phyloP scores from a whole-genome alignment of 37 sponge, comb jelly and placozoan genomes.

The Ianthella basta region DNA sequence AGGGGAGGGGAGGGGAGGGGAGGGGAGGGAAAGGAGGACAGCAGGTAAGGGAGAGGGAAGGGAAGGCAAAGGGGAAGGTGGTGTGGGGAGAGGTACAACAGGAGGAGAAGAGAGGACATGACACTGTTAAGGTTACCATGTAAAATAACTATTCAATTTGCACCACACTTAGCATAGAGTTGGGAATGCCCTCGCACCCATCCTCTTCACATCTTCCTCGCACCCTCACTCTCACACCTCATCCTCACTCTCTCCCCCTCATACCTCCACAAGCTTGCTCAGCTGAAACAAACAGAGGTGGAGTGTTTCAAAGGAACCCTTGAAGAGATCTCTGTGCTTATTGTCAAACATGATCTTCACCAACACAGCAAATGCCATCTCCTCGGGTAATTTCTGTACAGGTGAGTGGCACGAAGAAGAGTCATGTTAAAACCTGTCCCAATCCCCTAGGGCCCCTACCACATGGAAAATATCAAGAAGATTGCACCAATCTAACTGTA shows the following conservation, averaged over 20 bases:
- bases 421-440: not conserved
- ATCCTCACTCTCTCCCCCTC: not conserved
- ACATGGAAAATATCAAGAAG: too few relatives aligned
- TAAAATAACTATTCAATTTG: too few relatives aligned
- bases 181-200: too few relatives aligned
- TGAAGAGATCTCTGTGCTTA: constrained; percentile 90
- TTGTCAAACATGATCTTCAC: constrained; percentile 95
- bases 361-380: constrained; percentile 90
- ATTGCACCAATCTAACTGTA: too few relatives aligned
- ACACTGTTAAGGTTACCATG: too few relatives aligned
- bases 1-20: not conserved
- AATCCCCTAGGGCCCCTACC: too few relatives aligned
- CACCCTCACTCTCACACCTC: not conserved
- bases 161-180: too few relatives aligned
- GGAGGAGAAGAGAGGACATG: too few relatives aligned
- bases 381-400: constrained; percentile 89
- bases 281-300: constrained; percentile 87
- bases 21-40: not conserved
- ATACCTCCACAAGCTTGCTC: constrained; percentile 83
- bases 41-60: too few relatives aligned
- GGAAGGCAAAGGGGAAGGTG: too few relatives aligned
- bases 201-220: too few relatives aligned
- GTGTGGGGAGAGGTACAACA: too few relatives aligned
- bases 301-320: constrained; percentile 69
- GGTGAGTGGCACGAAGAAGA: not conserved